Percentiles rank a stretch among this genome's conserved stretches.
These are phyloP conservation scores for Lacanobia oleracea DNA, from an alignment of 2,888 invertebrate species.

Conservation along the genomic window DNA sequence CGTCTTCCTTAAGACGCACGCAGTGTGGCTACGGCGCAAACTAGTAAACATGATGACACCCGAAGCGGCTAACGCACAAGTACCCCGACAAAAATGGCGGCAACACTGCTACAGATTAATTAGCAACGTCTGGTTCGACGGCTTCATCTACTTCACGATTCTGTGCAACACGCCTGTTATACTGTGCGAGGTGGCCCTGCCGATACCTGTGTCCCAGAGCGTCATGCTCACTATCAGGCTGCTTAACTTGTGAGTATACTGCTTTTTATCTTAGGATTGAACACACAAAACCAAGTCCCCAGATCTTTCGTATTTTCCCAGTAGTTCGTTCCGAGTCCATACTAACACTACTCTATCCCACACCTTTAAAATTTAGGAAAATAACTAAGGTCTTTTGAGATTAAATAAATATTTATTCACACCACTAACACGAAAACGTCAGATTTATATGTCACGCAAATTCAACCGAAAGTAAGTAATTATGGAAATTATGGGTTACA, in stretches of 20 bases:
- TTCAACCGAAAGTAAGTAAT: too few relatives aligned
- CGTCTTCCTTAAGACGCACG: slow-evolving; percentile 74
- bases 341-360: too few relatives aligned
- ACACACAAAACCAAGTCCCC: too few relatives aligned
- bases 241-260: slow-evolving; percentile 82
- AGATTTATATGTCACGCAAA: too few relatives aligned
- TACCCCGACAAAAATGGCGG: slow-evolving; percentile 80
- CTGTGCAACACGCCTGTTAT: slow-evolving; percentile 86
- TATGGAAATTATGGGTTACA: too few relatives aligned
- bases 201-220: slow-evolving; percentile 63
- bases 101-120: slow-evolving; percentile 80
- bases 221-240: slow-evolving; percentile 76
- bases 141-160: slow-evolving; percentile 83
- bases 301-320: too few relatives aligned
- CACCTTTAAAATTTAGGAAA: too few relatives aligned
- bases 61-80: slow-evolving; percentile 75
- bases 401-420: too few relatives aligned
- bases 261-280: too few relatives aligned
- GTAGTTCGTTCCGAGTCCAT: too few relatives aligned
- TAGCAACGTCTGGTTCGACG: slow-evolving; percentile 85
- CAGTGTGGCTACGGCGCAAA: slow-evolving; percentile 85
- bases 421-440: too few relatives aligned
- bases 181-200: slow-evolving; percentile 80
- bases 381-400: too few relatives aligned
- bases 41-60: slow-evolving; percentile 83